Evolutionary conservation across 2,113 vertebrate species (phyloP).

Genomic region (Shinisaurus crocodilurus): DNA sequence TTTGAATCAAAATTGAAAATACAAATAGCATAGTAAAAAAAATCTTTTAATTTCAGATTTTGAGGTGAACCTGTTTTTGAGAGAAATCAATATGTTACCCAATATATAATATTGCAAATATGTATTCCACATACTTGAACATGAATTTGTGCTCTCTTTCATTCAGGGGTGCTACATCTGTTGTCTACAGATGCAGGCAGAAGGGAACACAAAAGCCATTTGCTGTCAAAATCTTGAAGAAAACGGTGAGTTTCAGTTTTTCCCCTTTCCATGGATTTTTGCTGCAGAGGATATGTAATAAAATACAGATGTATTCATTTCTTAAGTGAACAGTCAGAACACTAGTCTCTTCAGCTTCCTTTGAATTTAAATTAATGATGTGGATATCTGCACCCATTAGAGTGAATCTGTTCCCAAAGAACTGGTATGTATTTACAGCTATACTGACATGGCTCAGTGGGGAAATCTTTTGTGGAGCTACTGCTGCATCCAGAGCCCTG

Average conservation of each 20-base stretch:
- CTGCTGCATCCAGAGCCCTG: not conserved
- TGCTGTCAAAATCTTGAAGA: slow-evolving; percentile 91
- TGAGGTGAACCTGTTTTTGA: not conserved
- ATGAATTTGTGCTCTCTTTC: slow-evolving; percentile 40
- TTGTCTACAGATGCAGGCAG: slow-evolving; percentile 90
- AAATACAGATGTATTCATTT: not conserved
- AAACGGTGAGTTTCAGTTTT: slow-evolving; percentile 85
- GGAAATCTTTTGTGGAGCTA: not conserved
- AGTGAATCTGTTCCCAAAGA: not conserved
- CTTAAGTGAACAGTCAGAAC: not conserved
- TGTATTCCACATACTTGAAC: not conserved
- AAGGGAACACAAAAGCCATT: slow-evolving; percentile 89
- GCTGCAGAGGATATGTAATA: not conserved
- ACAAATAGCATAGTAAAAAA: not conserved
- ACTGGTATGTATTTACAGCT: not conserved
- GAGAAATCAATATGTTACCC: not conserved
- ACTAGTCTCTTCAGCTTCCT: not conserved
- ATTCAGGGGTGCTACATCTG: slow-evolving; percentile 88
- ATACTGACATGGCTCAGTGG: not conserved
- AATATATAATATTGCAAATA: slow-evolving; percentile 32
- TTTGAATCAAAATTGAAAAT: not conserved
- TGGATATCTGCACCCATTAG: not conserved
- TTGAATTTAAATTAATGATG: slow-evolving; percentile 14
- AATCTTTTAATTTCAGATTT: not conserved
- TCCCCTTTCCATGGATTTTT: slow-evolving; percentile 28